A percentile compares a stretch with the other conserved stretches of the same genome.
These are phyloP conservation scores for Talpa occidentalis DNA, from an alignment of 2,113 vertebrate genomes.

Conservation along the genomic window DNA sequence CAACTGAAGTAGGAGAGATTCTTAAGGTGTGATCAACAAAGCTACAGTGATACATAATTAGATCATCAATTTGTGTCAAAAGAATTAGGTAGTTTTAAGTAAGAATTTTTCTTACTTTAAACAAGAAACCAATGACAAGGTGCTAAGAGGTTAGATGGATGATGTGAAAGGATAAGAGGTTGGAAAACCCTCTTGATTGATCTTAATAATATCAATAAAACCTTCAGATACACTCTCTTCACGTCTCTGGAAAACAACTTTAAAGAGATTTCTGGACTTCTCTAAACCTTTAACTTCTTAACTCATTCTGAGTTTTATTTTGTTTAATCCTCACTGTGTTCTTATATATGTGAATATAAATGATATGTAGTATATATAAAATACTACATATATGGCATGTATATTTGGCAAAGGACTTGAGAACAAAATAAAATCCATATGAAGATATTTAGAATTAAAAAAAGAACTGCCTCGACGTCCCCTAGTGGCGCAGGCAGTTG, in stretches of 20 bases:
- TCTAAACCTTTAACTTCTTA: background rate
- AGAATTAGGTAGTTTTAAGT: background rate
- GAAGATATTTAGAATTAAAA: background rate
- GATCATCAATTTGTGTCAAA: background rate
- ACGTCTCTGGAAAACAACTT: background rate
- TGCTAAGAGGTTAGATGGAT: background rate
- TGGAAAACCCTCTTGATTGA: background rate
- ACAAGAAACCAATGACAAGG: background rate
- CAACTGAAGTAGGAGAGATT: background rate
- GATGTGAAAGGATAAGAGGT: background rate
- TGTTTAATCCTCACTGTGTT: background rate
- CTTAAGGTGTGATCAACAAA: background rate
- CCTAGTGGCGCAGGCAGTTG: no score
- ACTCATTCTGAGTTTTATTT: background rate
- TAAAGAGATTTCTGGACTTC: background rate
- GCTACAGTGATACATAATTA: background rate
- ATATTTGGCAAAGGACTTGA: background rate
- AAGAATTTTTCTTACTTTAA: background rate
- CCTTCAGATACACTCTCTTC: background rate
- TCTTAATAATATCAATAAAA: background rate
- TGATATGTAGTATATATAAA: background rate
- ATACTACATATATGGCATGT: no score
- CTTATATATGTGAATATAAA: background rate
- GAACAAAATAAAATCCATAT: background rate
- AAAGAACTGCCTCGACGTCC: no score